Conservation (phyloP, 35 echinoderm and acorn worm species). For the Apostichopus parvimensis region DNA sequence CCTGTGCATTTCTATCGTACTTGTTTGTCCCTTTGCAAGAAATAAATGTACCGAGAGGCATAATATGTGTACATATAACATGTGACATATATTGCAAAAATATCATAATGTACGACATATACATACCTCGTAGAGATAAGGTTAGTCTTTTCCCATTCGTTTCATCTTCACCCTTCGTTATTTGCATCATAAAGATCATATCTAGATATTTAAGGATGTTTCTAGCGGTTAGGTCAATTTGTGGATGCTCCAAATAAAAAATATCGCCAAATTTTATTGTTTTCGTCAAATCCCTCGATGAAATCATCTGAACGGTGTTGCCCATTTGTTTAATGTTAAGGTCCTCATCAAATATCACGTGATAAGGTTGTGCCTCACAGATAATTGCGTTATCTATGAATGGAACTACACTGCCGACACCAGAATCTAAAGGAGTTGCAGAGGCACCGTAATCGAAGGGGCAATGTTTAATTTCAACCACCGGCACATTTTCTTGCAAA, state of each 20-base stretch:
- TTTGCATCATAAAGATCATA: slow-evolving; percentile 80
- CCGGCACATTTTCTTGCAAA: background rate
- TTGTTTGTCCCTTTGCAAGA: too few species aligned
- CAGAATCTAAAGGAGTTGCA: background rate
- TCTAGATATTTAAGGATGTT: slow-evolving; percentile 72
- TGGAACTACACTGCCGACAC: background rate
- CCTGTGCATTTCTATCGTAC: too few species aligned
- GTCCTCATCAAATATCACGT: slow-evolving; percentile 80
- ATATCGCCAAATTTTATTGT: slow-evolving; percentile 59
- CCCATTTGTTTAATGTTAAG: slow-evolving; percentile 65
- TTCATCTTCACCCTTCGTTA: slow-evolving; percentile 43
- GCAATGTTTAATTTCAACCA: background rate
- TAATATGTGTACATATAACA: background rate
- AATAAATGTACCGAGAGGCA: too few species aligned
- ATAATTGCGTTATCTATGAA: slow-evolving; percentile 67
- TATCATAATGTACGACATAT: background rate
- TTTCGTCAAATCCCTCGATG: slow-evolving; percentile 38
- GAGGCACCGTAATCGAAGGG: background rate
- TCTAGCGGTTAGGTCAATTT: slow-evolving; percentile 63
- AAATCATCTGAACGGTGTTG: slow-evolving; percentile 52
- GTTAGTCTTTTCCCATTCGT: slow-evolving; percentile 1
- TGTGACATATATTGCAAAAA: background rate
- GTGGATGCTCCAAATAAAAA: slow-evolving; percentile 69
- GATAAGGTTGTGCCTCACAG: slow-evolving; percentile 74
- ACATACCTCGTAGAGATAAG: slow-evolving; percentile 74